A percentile compares a stretch with the other conserved stretches of the same genome.
Conservation (phyloP, 2,888 invertebrate species). For the Sphecodes monilicornis region DNA sequence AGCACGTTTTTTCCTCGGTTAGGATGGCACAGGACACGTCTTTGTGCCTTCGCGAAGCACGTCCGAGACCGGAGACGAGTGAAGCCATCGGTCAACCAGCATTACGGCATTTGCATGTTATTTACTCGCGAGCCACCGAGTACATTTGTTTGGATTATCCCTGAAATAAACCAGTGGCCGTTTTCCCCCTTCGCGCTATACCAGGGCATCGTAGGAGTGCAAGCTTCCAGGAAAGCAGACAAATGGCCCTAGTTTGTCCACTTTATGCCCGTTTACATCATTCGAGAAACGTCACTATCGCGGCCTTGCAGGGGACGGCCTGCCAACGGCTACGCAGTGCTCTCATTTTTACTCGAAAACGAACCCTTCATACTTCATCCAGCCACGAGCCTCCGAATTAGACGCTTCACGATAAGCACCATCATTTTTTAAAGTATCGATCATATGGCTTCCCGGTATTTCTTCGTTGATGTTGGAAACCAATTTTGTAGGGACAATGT, state of each 20-base stretch:
- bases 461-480: background rate
- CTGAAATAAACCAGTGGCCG: slow-evolving; percentile 83
- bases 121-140: slow-evolving; percentile 84
- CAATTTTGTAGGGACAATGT: background rate
- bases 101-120: slow-evolving; percentile 85
- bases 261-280: slow-evolving; percentile 79
- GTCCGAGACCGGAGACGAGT: slow-evolving; percentile 78
- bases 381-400: background rate
- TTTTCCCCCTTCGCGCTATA: slow-evolving; percentile 61
- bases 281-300: slow-evolving; percentile 72
- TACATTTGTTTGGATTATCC: slow-evolving; percentile 85
- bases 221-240: slow-evolving; percentile 78
- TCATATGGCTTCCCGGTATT: background rate
- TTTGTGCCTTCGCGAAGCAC: slow-evolving; percentile 74
- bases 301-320: slow-evolving; percentile 49
- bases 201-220: slow-evolving; percentile 63
- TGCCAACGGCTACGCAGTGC: slow-evolving; percentile 6
- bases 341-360: slow-evolving; percentile 31
- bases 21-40: slow-evolving; percentile 15
- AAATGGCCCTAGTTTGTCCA: slow-evolving; percentile 80
- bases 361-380: background rate
- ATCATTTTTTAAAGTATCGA: background rate
- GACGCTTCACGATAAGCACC: background rate
- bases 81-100: slow-evolving; percentile 84
- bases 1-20: background rate